phyloP scores from a whole-genome alignment of 2,797 vertebrate species.

The Xenops minutus region DNA sequence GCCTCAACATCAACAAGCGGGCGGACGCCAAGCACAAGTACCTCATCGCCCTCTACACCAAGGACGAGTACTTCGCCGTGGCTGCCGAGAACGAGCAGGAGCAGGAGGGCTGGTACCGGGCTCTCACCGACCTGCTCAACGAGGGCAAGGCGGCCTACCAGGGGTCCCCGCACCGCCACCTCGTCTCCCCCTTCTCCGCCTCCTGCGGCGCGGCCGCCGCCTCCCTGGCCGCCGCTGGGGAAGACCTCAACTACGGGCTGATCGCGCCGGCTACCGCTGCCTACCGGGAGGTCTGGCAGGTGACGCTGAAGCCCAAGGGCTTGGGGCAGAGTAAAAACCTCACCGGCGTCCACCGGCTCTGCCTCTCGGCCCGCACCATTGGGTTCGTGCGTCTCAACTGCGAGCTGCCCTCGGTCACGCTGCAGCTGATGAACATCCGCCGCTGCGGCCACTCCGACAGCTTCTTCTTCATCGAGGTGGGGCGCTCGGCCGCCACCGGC shows the following conservation, averaged over 20 bases:
- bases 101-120: conserved; percentile 92
- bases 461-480: conserved; percentile 98
- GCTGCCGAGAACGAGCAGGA: conserved; percentile 93
- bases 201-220: conserved; percentile 56
- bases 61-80: conserved; percentile 96
- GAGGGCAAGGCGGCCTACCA: conserved; percentile 81
- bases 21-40: conserved; percentile 96
- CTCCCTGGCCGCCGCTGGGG: conserved; percentile 71
- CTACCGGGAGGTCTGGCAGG: conserved; percentile 97
- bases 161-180: conserved; percentile 30
- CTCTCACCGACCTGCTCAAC: conserved; percentile 86
- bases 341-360: conserved; percentile 93
- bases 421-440: conserved; percentile 97
- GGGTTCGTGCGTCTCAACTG: conserved; percentile 94
- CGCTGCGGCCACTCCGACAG: conserved; percentile 98
- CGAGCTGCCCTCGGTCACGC: conserved; percentile 87
- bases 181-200: conserved; percentile 64
- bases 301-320: conserved; percentile 92
- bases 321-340: conserved; percentile 91
- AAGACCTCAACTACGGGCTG: conserved; percentile 87
- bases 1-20: conserved; percentile 95
- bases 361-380: conserved; percentile 90
- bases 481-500: conserved; percentile 92
- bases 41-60: conserved; percentile 95
- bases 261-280: conserved; percentile 82